Conservation (phyloP, 2,888 invertebrate genomes). For the Ennomos erosarius region DNA sequence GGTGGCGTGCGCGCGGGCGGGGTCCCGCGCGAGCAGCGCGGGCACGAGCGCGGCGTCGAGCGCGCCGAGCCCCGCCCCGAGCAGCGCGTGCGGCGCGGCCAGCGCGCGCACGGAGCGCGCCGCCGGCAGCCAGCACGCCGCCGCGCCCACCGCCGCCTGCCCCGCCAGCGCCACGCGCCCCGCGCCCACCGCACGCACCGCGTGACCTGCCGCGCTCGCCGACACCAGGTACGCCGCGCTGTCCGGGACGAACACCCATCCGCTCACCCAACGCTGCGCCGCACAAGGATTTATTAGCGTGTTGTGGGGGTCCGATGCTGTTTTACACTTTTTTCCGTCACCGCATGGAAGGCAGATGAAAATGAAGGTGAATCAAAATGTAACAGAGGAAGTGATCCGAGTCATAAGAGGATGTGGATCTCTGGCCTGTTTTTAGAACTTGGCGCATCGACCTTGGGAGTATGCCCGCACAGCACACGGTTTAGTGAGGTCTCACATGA, state of each 20-base stretch:
- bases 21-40: slow-evolving; percentile 69
- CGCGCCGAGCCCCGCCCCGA: slow-evolving; percentile 64
- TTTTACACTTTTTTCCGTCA: no score
- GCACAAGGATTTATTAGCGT: no score
- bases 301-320: no score
- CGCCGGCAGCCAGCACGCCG: slow-evolving; percentile 64
- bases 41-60: slow-evolving; percentile 56
- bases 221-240: slow-evolving; percentile 71
- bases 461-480: no score
- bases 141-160: slow-evolving; percentile 58
- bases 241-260: slow-evolving; percentile 75
- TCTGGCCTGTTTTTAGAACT: no score
- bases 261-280: slow-evolving; percentile 66
- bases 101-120: slow-evolving; percentile 51
- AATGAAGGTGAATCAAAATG: no score
- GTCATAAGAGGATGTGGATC: no score
- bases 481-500: no score
- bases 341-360: no score
- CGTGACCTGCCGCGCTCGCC: slow-evolving; percentile 60
- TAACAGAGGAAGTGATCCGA: no score
- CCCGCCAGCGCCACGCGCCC: slow-evolving; percentile 69
- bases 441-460: no score
- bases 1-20: slow-evolving; percentile 63
- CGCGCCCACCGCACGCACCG: slow-evolving; percentile 57
- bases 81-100: slow-evolving; percentile 66